A percentile compares a stretch with the other conserved stretches of the same genome.
phyloP scores from a whole-genome alignment of 2,797 vertebrate species.

The Periparus ater region DNA sequence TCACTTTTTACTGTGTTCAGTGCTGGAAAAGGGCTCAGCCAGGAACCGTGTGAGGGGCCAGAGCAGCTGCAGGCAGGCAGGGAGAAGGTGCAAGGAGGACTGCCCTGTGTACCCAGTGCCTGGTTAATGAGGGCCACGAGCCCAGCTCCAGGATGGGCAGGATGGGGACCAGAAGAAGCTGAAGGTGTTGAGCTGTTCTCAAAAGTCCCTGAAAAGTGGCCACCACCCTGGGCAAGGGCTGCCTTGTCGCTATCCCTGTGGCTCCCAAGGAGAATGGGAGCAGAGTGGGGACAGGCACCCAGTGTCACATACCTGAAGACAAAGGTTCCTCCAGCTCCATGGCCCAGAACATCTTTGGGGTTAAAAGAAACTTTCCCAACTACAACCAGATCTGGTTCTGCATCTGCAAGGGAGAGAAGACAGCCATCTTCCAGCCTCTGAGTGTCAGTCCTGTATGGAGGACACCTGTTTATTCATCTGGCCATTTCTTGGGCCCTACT shows the following conservation, averaged over 20 bases:
- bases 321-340: slow-evolving; percentile 91
- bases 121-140: rapidly evolving
- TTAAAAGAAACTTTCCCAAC: slow-evolving; percentile 95
- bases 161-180: neutral
- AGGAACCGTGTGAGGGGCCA: rapidly evolving
- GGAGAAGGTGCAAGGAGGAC: rapidly evolving
- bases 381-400: slow-evolving; percentile 72
- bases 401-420: slow-evolving; percentile 53
- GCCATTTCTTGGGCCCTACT: neutral
- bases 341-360: slow-evolving; percentile 87
- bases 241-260: rapidly evolving
- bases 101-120: neutral
- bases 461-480: neutral
- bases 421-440: neutral
- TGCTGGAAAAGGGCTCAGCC: neutral
- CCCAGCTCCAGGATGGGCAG: neutral
- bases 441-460: neutral
- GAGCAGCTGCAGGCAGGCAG: neutral
- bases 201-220: neutral
- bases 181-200: neutral
- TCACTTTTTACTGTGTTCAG: neutral
- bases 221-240: neutral
- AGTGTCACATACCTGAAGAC: slow-evolving; percentile 84
- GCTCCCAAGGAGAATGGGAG: neutral
- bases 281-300: rapidly evolving